Evolutionary conservation across 2,888 invertebrate genomes (phyloP).

Genomic region (Eudemis profundana): DNA sequence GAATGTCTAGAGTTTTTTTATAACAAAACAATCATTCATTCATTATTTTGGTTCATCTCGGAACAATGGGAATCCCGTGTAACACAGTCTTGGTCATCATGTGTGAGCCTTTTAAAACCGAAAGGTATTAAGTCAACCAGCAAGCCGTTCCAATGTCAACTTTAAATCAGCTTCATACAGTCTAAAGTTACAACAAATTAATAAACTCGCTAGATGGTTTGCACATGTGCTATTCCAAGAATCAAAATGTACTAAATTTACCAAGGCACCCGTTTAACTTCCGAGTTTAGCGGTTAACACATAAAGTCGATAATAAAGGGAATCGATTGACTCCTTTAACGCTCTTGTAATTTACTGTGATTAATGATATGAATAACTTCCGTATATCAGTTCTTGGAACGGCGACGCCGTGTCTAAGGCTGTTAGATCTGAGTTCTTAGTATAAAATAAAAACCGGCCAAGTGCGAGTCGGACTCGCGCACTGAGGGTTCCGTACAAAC

Average conservation of each 20-base stretch:
- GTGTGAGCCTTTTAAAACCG: not conserved
- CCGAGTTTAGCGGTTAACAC: not conserved
- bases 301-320: not conserved
- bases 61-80: conserved; percentile 32
- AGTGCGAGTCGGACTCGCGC: too few species aligned
- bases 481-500: too few species aligned
- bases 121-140: not conserved
- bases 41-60: conserved; percentile 3
- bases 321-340: not conserved
- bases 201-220: not conserved
- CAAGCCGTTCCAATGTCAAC: not conserved
- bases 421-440: conserved; percentile 16
- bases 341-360: not conserved
- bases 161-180: not conserved
- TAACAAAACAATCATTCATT: conserved; percentile 3
- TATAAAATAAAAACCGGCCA: too few species aligned
- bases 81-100: conserved; percentile 7
- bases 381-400: conserved; percentile 17
- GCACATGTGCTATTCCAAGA: not conserved
- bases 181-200: not conserved
- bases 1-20: too few species aligned
- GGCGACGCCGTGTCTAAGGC: conserved; percentile 27
- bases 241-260: not conserved
- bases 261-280: not conserved
- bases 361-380: not conserved